Base-by-base conservation (phyloP, 2,888 invertebrate genomes). In the Noctua fimbriata region DNA sequence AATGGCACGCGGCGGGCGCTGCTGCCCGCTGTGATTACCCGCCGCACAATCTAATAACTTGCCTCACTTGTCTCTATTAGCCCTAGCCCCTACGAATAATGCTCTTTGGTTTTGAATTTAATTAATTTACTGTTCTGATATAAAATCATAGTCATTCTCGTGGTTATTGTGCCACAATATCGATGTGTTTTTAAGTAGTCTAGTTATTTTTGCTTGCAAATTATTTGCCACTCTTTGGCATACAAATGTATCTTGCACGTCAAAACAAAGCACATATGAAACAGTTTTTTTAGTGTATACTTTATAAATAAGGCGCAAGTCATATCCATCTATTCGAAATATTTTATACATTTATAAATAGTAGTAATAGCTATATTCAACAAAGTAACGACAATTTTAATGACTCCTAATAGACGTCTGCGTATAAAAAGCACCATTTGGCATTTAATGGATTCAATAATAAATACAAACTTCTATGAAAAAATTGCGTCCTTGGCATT, bases 1-100 rank as follows among this genome's bases (percentile, higher is more conserved):
- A 93, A 93, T 91, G 91, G 90, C 91, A 91, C 91, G 90, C 92
- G 90, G 90, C 89, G 87, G 89, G 83, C 87, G 83, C 85, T 87
- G 86, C 90, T 92, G 92, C 89, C 93, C 92, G 89, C 90, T 89
- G 88, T 93, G 92, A 93, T 94, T 93, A 92, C 93, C 88, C 87
- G 84, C 91, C 87, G 89, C 91, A 90, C 89, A 89, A 91, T 89
- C 91, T 91, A 93, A 93, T 93, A 92, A 91, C 91, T 89, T 84
- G 89, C 88, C 88, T 89, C 91, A 89, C 89, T 91, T 91, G 90
- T 90, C 87, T 91, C 90, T 90, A 91, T 92, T 92, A 91, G 87
- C 84, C 58, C 63, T 70, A 67, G 63, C 82, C 67, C 60, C 84
- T 72, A 84, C 71, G 69, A 78, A 79, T 78, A 79, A 66, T 74